A percentile compares a stretch with the other conserved stretches of the same genome.
phyloP scores from a whole-genome alignment of 1,140 invertebrate genomes.

The Latrodectus geometricus region DNA sequence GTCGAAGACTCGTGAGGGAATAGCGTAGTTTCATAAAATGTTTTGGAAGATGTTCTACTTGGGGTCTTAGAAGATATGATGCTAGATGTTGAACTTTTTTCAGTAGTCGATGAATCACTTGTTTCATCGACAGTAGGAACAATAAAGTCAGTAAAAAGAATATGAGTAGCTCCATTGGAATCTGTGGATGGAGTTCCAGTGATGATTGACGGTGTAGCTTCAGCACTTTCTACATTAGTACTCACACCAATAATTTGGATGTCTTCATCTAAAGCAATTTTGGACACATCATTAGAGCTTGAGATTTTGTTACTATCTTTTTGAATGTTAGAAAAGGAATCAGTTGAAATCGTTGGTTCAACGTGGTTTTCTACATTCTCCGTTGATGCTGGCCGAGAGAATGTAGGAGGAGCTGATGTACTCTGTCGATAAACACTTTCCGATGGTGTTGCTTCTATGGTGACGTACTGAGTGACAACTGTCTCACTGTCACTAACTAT shows the following conservation, averaged over 20 bases:
- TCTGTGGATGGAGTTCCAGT: slow-evolving; percentile 56
- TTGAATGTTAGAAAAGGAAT: background rate
- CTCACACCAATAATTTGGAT: slow-evolving; percentile 45
- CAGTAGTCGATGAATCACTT: background rate
- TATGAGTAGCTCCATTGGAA: slow-evolving; percentile 62
- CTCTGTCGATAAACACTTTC: slow-evolving; percentile 13
- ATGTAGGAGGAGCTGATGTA: slow-evolving; percentile 17
- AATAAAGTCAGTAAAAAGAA: slow-evolving; percentile 64
- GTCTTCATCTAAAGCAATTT: slow-evolving; percentile 3
- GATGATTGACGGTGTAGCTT: slow-evolving; percentile 30
- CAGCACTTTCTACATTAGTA: slow-evolving; percentile 36
- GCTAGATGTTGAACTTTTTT: background rate
- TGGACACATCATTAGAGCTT: background rate
- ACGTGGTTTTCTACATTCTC: slow-evolving; percentile 30
- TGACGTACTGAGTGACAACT: slow-evolving; percentile 64
- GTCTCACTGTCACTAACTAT: slow-evolving; percentile 61
- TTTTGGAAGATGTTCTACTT: background rate
- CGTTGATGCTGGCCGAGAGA: background rate
- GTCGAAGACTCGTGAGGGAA: slow-evolving; percentile 15
- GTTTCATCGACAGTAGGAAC: slow-evolving; percentile 16
- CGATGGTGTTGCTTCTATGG: slow-evolving; percentile 44
- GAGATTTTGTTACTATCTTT: background rate
- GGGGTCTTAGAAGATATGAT: slow-evolving; percentile 13
- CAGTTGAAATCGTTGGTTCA: slow-evolving; percentile 14
- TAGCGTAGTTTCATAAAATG: background rate